Conservation (phyloP, 2,888 invertebrate species). For the Luperina testacea region DNA sequence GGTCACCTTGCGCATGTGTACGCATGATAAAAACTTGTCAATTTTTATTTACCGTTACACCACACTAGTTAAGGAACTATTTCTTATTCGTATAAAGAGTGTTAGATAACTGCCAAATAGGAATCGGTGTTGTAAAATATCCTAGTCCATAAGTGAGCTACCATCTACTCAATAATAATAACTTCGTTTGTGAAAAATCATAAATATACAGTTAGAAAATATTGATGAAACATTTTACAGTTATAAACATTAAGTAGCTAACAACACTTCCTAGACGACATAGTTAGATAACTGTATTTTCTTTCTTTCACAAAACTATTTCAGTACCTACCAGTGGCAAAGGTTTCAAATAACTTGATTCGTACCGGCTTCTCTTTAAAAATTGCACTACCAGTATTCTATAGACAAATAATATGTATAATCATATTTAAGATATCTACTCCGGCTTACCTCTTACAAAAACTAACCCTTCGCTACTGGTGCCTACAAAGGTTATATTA, state of each 20-base stretch:
- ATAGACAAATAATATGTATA: too few relatives aligned
- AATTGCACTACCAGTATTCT: too few relatives aligned
- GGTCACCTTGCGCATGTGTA: slow-evolving; percentile 43
- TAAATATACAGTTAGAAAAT: slow-evolving; percentile 39
- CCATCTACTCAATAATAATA: slow-evolving; percentile 62
- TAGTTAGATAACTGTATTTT: slow-evolving; percentile 51
- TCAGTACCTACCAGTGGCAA: slow-evolving; percentile 3
- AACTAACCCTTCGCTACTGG: too few relatives aligned
- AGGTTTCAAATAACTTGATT: too few relatives aligned
- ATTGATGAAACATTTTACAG: slow-evolving; percentile 62
- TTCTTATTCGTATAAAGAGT: slow-evolving; percentile 77
- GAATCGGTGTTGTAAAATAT: slow-evolving; percentile 86
- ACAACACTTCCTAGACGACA: slow-evolving; percentile 53
- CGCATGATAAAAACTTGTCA: slow-evolving; percentile 73
- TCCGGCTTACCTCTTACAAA: too few relatives aligned
- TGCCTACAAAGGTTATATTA: slow-evolving; percentile 2
- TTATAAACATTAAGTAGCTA: slow-evolving; percentile 50
- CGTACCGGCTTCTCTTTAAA: too few relatives aligned
- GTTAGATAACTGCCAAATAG: slow-evolving; percentile 89
- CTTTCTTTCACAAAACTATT: slow-evolving; percentile 35
- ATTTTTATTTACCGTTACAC: slow-evolving; percentile 79
- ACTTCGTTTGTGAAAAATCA: slow-evolving; percentile 48
- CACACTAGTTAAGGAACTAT: slow-evolving; percentile 71
- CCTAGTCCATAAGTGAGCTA: slow-evolving; percentile 83
- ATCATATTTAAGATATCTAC: too few relatives aligned